Base-by-base conservation (phyloP, 1,140 invertebrate species). In the Drosophila santomea region DNA sequence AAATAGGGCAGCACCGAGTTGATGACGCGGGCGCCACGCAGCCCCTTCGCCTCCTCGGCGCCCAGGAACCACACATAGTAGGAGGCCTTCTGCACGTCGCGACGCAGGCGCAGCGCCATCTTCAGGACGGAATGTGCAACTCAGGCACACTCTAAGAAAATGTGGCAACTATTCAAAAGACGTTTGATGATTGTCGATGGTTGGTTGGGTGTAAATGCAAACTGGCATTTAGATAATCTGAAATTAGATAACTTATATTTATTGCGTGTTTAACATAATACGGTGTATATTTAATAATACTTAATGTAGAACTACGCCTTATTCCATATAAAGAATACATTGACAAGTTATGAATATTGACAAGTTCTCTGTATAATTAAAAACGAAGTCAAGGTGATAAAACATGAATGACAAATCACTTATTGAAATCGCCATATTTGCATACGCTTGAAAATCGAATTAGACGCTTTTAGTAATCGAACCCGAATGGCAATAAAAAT, bases 61-160 rank as follows among this genome's bases (percentile, higher is more conserved):
- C 98, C 98, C 76, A 99, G 94, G 93, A 99, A 99, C 97, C 98
- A 98, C 48, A 99, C 98, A 93, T 99, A 99, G 93, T 98, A 99
- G 36, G 98, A 98, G 48, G 97, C 97, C 92, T 98, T 98, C 93
- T 98, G 98, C 78, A 98, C 96, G 91, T 97, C 97, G 91, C 97
- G 97, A 90, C 95, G 95, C 81, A 96, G 93, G 93, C 95, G 94
- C 80, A 96, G 91, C 91, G 95, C 95, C 95, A 95, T 95, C 43
- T 73, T 86, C 14, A 39, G 52, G 35, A 17, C 58, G 69, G 28
- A 28, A 71, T 69, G 41, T 47, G 64, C 50, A 39, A 47, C 41
- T 17, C 35, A 14, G 43, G 47, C 35, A 45, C 64, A 68, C 64
- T 35, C 38, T 20, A 36, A 56, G 51, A 77, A 61, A 75, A 55